Evolutionary conservation across 2,113 vertebrate genomes (phyloP).

Genomic region (Smithornis capensis): DNA sequence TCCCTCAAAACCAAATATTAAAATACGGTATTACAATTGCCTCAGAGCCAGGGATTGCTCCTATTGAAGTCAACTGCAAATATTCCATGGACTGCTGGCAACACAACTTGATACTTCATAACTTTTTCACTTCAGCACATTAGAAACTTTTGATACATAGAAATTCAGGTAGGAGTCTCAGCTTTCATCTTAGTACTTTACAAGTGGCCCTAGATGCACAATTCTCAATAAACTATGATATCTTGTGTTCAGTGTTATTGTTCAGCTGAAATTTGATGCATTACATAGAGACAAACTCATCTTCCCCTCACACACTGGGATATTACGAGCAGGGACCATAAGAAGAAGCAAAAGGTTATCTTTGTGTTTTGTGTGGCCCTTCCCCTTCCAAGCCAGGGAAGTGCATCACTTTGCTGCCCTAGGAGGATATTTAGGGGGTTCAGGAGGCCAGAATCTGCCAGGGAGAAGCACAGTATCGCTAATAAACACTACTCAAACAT

Average conservation of each 20-base stretch:
- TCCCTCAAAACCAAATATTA: not conserved
- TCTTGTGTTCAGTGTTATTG: rapidly evolving
- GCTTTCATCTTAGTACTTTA: not conserved
- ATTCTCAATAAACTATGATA: not conserved
- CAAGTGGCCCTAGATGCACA: not conserved
- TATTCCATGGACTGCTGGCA: not conserved
- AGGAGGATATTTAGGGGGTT: not conserved
- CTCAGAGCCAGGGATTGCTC: not conserved
- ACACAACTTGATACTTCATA: not conserved
- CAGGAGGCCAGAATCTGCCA: not conserved
- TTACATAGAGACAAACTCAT: not conserved
- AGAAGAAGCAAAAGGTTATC: not conserved
- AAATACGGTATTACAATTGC: not conserved
- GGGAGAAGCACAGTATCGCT: not conserved
- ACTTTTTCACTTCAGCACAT: not conserved
- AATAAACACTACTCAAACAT: not conserved
- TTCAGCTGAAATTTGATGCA: not conserved
- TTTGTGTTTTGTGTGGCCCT: not conserved
- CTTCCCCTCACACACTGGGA: not conserved
- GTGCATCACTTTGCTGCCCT: not conserved
- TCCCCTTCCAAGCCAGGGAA: not conserved
- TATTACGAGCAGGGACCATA: not conserved
- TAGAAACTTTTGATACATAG: not conserved
- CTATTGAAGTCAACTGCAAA: not conserved
- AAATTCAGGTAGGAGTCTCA: not conserved